Conservation (phyloP, 2,113 vertebrate genomes). For the Austrofundulus limnaeus region DNA sequence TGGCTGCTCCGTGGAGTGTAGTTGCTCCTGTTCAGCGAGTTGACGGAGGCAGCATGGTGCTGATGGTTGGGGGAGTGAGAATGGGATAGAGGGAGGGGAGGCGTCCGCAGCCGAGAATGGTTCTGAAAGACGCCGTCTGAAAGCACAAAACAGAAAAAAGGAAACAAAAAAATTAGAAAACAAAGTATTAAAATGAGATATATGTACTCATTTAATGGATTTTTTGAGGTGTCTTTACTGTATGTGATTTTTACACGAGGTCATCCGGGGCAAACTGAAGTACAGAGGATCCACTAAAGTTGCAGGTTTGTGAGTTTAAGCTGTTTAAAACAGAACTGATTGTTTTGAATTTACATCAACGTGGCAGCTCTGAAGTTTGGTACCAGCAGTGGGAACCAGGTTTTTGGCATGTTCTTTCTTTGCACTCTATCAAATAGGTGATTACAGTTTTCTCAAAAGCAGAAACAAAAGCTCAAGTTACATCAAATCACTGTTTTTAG, state of each 20-base stretch:
- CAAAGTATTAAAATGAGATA: conserved; percentile 4
- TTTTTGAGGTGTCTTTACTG: no score
- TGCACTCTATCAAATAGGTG: no score
- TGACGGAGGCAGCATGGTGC: conserved; percentile 91
- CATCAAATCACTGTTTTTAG: not conserved
- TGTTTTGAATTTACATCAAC: not conserved
- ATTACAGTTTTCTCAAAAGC: not conserved
- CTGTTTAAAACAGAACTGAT: conserved; percentile 5
- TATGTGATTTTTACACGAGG: no score
- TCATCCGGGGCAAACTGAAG: not conserved
- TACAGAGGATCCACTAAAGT: conserved; percentile 1
- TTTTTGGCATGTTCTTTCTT: no score
- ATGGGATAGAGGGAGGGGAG: conserved; percentile 89
- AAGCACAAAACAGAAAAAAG: conserved; percentile 55
- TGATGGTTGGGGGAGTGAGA: conserved; percentile 90
- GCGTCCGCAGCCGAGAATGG: conserved; percentile 90
- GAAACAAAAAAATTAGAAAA: conserved; percentile 10
- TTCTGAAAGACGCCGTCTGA: conserved; percentile 89
- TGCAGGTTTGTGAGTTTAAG: not conserved
- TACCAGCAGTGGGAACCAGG: no score
- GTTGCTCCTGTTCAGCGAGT: conserved; percentile 92
- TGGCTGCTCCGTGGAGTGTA: conserved; percentile 95
- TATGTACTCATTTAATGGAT: not conserved
- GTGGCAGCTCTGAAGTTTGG: no score
- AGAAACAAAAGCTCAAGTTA: not conserved